Evolutionary conservation across 2,113 vertebrate species (phyloP).

Genomic region (Plecotus auritus): DNA sequence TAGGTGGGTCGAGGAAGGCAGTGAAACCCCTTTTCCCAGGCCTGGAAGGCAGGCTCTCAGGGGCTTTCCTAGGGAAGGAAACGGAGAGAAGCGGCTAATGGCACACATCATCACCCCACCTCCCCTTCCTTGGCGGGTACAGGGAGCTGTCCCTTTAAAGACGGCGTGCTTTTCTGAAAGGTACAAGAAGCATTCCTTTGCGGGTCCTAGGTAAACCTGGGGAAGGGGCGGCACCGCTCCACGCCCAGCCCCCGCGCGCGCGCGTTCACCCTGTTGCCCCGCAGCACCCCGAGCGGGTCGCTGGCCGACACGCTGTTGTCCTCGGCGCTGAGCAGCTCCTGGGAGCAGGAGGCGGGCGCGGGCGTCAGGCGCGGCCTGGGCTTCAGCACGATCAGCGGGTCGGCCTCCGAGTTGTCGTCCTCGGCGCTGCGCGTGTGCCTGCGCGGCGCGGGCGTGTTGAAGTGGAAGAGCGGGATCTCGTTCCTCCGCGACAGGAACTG

Average conservation of each 20-base stretch:
- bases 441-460: conserved; percentile 81
- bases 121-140: neutral
- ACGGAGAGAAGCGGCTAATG: neutral
- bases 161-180: neutral
- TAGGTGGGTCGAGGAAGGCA: neutral
- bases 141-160: accelerated
- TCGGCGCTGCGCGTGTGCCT: conserved; percentile 83
- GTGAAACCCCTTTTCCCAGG: neutral
- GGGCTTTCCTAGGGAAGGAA: conserved; percentile 78
- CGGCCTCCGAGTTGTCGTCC: conserved; percentile 30
- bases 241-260: neutral
- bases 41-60: conserved; percentile 71
- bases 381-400: conserved; percentile 53
- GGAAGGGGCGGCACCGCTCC: conserved; percentile 12
- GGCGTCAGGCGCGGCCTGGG: conserved; percentile 40
- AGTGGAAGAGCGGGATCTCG: conserved; percentile 88
- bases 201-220: neutral
- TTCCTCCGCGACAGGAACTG: conserved; percentile 89
- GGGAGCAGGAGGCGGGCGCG: conserved; percentile 48
- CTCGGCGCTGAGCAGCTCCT: conserved; percentile 54
- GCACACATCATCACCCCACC: neutral
- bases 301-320: conserved; percentile 22
- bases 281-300: conserved; percentile 61
- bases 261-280: neutral
- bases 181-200: accelerated